phyloP scores from a whole-genome alignment of 2,113 vertebrate genomes.

The Arothron firmamentum region DNA sequence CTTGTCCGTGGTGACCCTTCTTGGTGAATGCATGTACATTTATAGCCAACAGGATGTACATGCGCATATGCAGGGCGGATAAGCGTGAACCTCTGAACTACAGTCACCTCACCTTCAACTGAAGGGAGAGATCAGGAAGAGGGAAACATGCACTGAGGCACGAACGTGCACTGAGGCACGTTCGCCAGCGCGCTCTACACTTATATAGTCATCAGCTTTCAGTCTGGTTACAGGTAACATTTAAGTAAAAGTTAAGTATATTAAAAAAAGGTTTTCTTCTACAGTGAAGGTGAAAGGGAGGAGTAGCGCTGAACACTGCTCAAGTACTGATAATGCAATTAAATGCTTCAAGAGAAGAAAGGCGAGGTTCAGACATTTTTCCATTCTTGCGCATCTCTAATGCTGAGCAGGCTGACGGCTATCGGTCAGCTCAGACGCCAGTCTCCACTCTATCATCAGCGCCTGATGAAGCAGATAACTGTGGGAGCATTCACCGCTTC shows the following conservation, averaged over 20 bases:
- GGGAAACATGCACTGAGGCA: conserved; percentile 24
- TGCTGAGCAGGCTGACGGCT: conserved; percentile 56
- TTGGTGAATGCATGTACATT: conserved; percentile 44
- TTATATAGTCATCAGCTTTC: neutral
- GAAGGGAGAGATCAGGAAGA: conserved; percentile 42
- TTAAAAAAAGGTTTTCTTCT: neutral
- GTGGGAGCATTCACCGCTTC: conserved; percentile 48
- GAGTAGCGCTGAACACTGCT: no score
- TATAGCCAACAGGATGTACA: conserved; percentile 63
- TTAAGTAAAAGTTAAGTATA: neutral
- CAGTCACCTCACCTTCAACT: conserved; percentile 49
- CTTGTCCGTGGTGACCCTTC: conserved; percentile 47
- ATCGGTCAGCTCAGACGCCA: conserved; percentile 60
- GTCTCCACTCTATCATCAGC: conserved; percentile 65
- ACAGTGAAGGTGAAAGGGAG: neutral
- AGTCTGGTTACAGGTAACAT: neutral
- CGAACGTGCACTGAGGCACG: conserved; percentile 33
- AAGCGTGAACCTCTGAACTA: conserved; percentile 39
- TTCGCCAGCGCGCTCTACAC: conserved; percentile 18
- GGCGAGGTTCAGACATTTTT: conserved; percentile 26
- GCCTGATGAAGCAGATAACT: conserved; percentile 68
- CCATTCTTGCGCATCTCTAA: conserved; percentile 44
- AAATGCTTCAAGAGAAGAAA: conserved; percentile 17
- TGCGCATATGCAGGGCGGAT: conserved; percentile 43
- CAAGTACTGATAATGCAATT: conserved; percentile 26